Base-by-base conservation (phyloP, 2,888 invertebrate species). In the Euspilapteryx auroguttella region DNA sequence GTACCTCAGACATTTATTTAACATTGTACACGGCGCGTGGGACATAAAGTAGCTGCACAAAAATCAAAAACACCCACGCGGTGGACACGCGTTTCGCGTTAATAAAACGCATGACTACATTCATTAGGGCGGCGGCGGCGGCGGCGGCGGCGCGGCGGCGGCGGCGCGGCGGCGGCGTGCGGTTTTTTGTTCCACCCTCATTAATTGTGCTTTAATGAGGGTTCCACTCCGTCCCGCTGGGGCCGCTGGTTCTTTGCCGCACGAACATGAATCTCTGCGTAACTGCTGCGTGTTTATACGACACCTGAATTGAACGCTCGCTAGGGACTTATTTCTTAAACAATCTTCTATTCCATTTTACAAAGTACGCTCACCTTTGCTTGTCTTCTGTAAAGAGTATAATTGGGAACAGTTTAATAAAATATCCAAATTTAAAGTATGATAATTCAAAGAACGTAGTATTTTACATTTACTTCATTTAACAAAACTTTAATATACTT, bases 181-280 rank as follows among this genome's bases (percentile, higher is more conserved):
- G 39, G 41, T 36, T 35, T 34, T 34, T 34, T 28, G 41, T 47
- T 44, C 38, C 28, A 33, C 47, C 44, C 45, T 43, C 48, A 47
- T 49, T 49, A 48, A 50, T 49, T 50, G 49, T 46, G 43, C 44
- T 44, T 46, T 49, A 49, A 50, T 47, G 47, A 50, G 46, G 42
- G 44, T 32, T 36, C n/a, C n/a, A n/a, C n/a, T n/a, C n/a, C n/a
- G 40, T 38, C 36, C 34, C 37, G 34, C 37, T 14, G 27, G 21
- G 25, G 24, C 6, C 10, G 22, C 22, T 10, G 8, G 8, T 8
- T 17, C 17, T 17, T 8, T 17, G 27, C 15, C 15, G 41, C 30
- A 14, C 30, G 35, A 34, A 17, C 17, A 17, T 17, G 17, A 17
- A 17, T 17, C 17, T 8, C 8, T 17, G 8, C 5, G 17, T 17